Evolutionary conservation across 1,140 invertebrate species (phyloP).

Genomic region (Chymomyza costata): DNA sequence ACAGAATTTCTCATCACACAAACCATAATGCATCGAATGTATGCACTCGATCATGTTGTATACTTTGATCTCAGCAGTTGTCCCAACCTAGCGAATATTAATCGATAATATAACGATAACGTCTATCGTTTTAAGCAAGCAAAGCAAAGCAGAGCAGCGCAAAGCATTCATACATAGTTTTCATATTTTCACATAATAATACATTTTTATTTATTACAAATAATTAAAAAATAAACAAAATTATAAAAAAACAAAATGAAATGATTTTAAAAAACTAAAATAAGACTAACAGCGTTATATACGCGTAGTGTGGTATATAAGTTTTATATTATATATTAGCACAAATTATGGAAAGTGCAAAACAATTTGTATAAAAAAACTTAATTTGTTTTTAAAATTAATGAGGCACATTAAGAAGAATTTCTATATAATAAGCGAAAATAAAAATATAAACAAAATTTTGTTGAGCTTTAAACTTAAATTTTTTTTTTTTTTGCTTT

Average conservation of each 20-base stretch:
- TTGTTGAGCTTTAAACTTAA: slow-evolving; percentile 4
- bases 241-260: slow-evolving; percentile 37
- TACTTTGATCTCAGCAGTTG: slow-evolving; percentile 52
- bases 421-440: slow-evolving; percentile 31
- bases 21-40: slow-evolving; percentile 47
- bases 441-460: slow-evolving; percentile 7
- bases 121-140: not conserved
- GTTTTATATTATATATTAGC: slow-evolving; percentile 24
- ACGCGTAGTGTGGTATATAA: slow-evolving; percentile 23
- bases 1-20: slow-evolving; percentile 72
- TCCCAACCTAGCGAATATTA: too few species aligned
- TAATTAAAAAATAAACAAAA: slow-evolving; percentile 60
- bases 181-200: slow-evolving; percentile 25
- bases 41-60: slow-evolving; percentile 42
- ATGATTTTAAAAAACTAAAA: slow-evolving; percentile 35
- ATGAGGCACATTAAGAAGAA: slow-evolving; percentile 66
- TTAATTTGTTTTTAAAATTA: slow-evolving; percentile 38
- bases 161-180: slow-evolving; percentile 17
- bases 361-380: too few species aligned
- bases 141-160: slow-evolving; percentile 1
- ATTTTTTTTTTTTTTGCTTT: slow-evolving; percentile 5
- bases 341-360: slow-evolving; percentile 21
- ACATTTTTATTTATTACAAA: slow-evolving; percentile 57
- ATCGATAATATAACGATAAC: too few species aligned
- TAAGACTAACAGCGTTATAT: too few species aligned